Conservation (phyloP, 2,888 invertebrate species). For the Molorchus minor region DNA sequence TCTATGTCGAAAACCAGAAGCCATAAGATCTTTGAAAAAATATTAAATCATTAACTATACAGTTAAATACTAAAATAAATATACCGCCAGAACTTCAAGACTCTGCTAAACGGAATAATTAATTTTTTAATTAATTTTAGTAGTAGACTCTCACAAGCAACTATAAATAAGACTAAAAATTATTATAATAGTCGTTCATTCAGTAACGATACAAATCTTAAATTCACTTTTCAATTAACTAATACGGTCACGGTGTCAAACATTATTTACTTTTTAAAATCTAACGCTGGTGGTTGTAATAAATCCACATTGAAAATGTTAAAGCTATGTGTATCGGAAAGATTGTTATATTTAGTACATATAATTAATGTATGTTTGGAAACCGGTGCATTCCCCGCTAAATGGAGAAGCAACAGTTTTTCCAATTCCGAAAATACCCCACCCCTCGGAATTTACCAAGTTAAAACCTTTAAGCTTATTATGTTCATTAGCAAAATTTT, state of each 20-base stretch:
- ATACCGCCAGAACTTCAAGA: background rate
- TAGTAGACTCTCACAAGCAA: background rate
- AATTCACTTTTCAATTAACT: background rate
- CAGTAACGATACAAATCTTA: background rate
- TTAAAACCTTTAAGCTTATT: too few species aligned
- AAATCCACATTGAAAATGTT: background rate
- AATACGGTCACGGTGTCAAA: background rate
- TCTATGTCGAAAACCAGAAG: constrained; percentile 3
- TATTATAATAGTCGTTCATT: background rate
- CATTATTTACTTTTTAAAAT: background rate
- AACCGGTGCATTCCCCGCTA: too few species aligned
- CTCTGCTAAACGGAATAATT: background rate
- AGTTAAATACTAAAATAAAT: background rate
- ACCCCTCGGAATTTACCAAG: too few species aligned
- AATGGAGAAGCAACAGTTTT: too few species aligned
- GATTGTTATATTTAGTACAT: too few species aligned
- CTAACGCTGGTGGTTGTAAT: background rate
- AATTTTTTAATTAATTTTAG: background rate
- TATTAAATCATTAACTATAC: background rate
- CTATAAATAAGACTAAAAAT: background rate
- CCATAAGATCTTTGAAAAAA: constrained; percentile 1
- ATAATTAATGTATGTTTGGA: too few species aligned
- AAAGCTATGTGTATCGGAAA: too few species aligned
- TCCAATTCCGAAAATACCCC: too few species aligned
- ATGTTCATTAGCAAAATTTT: too few species aligned